Evolutionary conservation across 2,113 vertebrate species (phyloP).

Genomic region (Lophius piscatorius): DNA sequence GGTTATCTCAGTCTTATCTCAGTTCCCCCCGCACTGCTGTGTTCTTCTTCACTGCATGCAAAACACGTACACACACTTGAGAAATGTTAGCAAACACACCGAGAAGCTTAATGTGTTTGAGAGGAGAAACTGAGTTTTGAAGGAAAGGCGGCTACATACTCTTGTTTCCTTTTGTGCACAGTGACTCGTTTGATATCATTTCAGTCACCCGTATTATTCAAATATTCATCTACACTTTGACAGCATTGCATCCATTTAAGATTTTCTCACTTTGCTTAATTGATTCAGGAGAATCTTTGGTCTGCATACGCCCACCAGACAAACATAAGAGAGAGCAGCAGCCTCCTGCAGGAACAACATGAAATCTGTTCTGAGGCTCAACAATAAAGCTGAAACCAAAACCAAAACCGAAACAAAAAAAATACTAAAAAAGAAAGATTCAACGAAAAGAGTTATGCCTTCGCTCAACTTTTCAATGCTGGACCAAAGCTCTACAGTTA

Average conservation of each 20-base stretch:
- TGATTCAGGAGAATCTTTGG: slow-evolving; percentile 41
- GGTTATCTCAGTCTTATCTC: slow-evolving; percentile 52
- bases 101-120: slow-evolving; percentile 32
- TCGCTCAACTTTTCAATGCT: slow-evolving; percentile 92
- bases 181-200: no score
- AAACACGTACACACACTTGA: slow-evolving; percentile 31
- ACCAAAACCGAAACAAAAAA: slow-evolving; percentile 64
- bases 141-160: neutral
- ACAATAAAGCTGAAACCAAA: slow-evolving; percentile 96
- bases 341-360: slow-evolving; percentile 75
- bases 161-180: neutral
- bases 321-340: slow-evolving; percentile 26
- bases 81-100: slow-evolving; percentile 39
- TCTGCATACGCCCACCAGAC: slow-evolving; percentile 31
- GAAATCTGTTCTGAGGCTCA: slow-evolving; percentile 83
- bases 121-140: neutral
- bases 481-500: slow-evolving; percentile 99
- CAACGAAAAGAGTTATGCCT: slow-evolving; percentile 83
- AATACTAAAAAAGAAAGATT: slow-evolving; percentile 60
- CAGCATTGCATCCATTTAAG: no score
- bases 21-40: slow-evolving; percentile 25
- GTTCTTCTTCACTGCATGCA: slow-evolving; percentile 36
- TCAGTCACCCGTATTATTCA: no score
- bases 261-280: slow-evolving; percentile 22
- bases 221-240: no score